Evolutionary conservation across 2,113 vertebrate species (phyloP), one percentile per base, ranked within the genome.

Genomic region (Orthonyx spaldingii): DNA sequence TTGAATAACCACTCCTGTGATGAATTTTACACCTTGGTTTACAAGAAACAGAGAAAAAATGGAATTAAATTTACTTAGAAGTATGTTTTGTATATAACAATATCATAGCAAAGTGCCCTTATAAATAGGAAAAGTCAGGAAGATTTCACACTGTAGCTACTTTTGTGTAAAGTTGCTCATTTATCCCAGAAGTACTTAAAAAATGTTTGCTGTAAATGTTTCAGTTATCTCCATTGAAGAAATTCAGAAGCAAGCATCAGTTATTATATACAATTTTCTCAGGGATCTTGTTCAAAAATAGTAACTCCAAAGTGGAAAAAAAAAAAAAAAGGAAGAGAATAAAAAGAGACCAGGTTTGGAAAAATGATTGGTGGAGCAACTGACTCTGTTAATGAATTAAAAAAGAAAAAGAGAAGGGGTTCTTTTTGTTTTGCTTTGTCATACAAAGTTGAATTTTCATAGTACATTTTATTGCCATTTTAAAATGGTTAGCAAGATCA

Each of bases 351-450:
- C 7, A 26, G 5, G 2, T 39, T 63, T 71, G 11, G 10, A 61
- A 95, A 55, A 0, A n/a, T 0, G 0, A 28, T 30, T 41, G 6
- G 7, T 55, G 0, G 0, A 63, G 13, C 5, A 79, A 37, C 13
- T 79, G 10, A 13, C 18, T 39, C 33, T 53, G 11, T 53, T 71
- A 1, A 49, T 37, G 1, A 75, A 41, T 42, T 71, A 46, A 9
- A 53, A 49, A 41, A 4, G 41, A 66, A 79, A 61, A 44, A 35
- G 7, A 22, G 8, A 57, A 70, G 9, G 2, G 2, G 0, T 35
- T 61, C 8, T n/a, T 20, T 59, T 44, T 47, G 6, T 50, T 83
- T 19, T 44, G 33, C 32, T 66, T 79, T 60, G 21, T 53, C 1
- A 11, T 27, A 42, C 8, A 21, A 39, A 35, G 49, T 75, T 23